A percentile compares a stretch with the other conserved stretches of the same genome.
phyloP scores from a whole-genome alignment of 2,797 vertebrate genomes.

The Enteromius afrohamiltoni region DNA sequence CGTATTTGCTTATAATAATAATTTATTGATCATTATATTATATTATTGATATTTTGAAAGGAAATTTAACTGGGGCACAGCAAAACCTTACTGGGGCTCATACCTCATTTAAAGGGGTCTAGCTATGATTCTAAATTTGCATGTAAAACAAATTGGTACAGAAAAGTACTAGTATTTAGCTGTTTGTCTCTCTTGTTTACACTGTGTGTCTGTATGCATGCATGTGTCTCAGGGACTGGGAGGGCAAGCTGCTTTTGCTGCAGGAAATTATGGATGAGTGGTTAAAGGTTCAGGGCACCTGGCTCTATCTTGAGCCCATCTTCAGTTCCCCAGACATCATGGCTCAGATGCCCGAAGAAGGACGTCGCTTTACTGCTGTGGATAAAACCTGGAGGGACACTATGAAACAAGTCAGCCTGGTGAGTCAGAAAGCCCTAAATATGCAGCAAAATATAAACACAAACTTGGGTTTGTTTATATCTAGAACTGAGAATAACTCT shows the following conservation, averaged over 20 bases:
- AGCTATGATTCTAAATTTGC: not conserved
- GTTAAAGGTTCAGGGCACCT: slow-evolving; percentile 88
- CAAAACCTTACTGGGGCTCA: not conserved
- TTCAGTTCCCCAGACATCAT: slow-evolving; percentile 91
- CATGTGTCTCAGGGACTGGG: slow-evolving; percentile 80
- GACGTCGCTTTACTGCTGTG: slow-evolving; percentile 80
- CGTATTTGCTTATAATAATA: not conserved
- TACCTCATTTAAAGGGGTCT: not conserved
- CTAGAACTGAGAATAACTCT: slow-evolving; percentile 22
- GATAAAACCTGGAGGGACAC: slow-evolving; percentile 86
- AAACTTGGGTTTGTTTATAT: slow-evolving; percentile 14
- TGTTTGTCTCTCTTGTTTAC: not conserved
- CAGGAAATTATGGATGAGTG: slow-evolving; percentile 90
- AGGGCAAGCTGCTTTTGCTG: slow-evolving; percentile 82
- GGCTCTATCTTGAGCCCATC: slow-evolving; percentile 89
- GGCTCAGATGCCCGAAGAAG: slow-evolving; percentile 90
- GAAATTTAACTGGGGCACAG: not conserved
- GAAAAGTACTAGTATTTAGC: not conserved
- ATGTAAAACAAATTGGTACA: not conserved
- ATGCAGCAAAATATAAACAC: slow-evolving; percentile 6
- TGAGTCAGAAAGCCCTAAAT: slow-evolving; percentile 61
- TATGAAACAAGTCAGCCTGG: slow-evolving; percentile 81
- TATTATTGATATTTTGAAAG: too few species aligned
- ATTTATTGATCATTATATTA: not conserved
- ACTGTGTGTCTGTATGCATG: slow-evolving; percentile 26